Percentiles rank a stretch among this genome's conserved stretches.
These are phyloP conservation scores for Aricia artaxerxes DNA, from an alignment of 2,888 invertebrate genomes.

Conservation along the genomic window DNA sequence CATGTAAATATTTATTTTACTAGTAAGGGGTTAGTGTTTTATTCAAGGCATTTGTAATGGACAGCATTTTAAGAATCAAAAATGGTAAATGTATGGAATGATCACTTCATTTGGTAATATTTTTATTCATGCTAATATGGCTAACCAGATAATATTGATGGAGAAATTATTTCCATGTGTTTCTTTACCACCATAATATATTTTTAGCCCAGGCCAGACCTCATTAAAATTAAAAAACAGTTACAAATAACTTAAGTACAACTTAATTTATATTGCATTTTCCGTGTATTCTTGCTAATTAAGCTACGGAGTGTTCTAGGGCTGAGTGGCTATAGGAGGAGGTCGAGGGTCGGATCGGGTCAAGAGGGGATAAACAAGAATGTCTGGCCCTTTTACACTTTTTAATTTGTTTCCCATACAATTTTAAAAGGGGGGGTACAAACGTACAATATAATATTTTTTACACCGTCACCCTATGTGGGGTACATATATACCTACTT, in stretches of 20 bases:
- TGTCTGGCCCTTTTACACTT: constrained; percentile 16
- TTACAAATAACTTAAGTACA: neutral
- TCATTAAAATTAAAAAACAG: neutral
- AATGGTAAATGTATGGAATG: too few relatives aligned
- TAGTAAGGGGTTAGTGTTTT: too few relatives aligned
- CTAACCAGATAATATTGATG: too few relatives aligned
- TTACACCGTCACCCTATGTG: neutral
- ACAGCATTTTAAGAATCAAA: too few relatives aligned
- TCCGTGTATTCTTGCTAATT: constrained; percentile 21
- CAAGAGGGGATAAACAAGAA: constrained; percentile 20
- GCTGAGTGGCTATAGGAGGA: constrained; percentile 1
- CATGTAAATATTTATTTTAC: too few relatives aligned
- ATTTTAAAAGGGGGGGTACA: neutral
- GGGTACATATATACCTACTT: neutral
- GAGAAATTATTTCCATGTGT: too few relatives aligned
- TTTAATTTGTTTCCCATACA: constrained; percentile 2
- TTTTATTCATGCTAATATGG: too few relatives aligned
- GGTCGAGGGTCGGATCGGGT: constrained; percentile 20
- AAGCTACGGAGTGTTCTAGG: constrained; percentile 1
- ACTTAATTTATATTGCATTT: constrained; percentile 8
- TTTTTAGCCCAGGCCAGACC: neutral
- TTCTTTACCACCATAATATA: neutral
- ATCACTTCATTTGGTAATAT: too few relatives aligned
- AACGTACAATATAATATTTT: neutral
- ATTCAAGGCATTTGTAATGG: too few relatives aligned